Conservation (phyloP, 2,797 vertebrate species). For the Myoxocephalus aenaeus region DNA sequence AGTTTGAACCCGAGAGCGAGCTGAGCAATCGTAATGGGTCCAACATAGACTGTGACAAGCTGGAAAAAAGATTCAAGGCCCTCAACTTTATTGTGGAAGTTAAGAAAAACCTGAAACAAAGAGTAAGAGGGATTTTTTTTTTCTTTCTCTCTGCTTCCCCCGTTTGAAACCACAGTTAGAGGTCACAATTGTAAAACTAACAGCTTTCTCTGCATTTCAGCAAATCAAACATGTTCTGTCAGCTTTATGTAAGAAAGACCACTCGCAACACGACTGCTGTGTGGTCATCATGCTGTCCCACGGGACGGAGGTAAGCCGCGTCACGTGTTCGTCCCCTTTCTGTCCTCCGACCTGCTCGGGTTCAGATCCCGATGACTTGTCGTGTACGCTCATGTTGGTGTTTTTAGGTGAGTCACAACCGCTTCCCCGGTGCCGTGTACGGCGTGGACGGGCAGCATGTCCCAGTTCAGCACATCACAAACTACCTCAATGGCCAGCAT, state of each 20-base stretch:
- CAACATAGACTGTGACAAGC: conserved; percentile 86
- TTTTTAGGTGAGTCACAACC: conserved; percentile 89
- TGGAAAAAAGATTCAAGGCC: conserved; percentile 85
- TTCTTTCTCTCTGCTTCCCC: background rate
- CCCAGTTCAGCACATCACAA: conserved; percentile 90
- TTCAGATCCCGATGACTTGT: background rate
- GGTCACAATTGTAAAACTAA: background rate
- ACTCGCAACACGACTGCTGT: conserved; percentile 89
- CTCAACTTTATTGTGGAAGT: conserved; percentile 87
- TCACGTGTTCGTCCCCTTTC: background rate
- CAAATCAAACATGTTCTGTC: conserved; percentile 84
- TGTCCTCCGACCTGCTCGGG: background rate
- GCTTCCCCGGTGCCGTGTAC: conserved; percentile 92
- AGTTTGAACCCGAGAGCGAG: conserved; percentile 75
- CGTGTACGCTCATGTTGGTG: conserved; percentile 30
- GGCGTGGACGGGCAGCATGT: conserved; percentile 89
- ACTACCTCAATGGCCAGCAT: conserved; percentile 88
- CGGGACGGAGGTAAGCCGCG: conserved; percentile 88
- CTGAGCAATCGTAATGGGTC: conserved; percentile 87
- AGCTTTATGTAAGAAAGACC: conserved; percentile 84
- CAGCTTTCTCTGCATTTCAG: conserved; percentile 72
- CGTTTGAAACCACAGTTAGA: background rate
- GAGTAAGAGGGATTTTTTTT: conserved; percentile 74
- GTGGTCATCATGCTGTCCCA: conserved; percentile 94
- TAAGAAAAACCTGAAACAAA: conserved; percentile 83